phyloP scores from a whole-genome alignment of 2,113 vertebrate genomes.

The Pionites leucogaster region DNA sequence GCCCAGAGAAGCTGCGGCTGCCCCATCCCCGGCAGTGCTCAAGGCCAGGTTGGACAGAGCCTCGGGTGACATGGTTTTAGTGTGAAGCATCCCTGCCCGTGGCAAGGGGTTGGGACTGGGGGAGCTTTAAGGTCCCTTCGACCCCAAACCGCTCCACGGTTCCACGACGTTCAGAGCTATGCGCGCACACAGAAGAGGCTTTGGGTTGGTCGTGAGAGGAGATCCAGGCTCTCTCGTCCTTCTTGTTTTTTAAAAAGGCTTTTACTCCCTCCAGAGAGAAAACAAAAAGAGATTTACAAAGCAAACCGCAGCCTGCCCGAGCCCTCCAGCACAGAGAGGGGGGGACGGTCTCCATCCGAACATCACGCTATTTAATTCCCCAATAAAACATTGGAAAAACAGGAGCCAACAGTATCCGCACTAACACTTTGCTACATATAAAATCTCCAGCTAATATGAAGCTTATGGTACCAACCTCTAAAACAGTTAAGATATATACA shows the following conservation, averaged over 20 bases:
- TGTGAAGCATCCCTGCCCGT: not conserved
- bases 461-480: slow-evolving; percentile 89
- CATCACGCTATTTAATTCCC: slow-evolving; percentile 84
- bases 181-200: not conserved
- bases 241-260: not conserved
- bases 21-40: not conserved
- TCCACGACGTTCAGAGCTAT: not conserved
- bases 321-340: slow-evolving; percentile 71
- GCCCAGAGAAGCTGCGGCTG: too few species aligned
- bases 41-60: not conserved
- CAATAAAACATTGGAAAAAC: slow-evolving; percentile 83
- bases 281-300: slow-evolving; percentile 65
- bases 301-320: slow-evolving; percentile 58
- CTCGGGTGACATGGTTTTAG: not conserved
- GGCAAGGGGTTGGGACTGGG: not conserved
- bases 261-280: slow-evolving; percentile 55
- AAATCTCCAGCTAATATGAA: slow-evolving; percentile 92
- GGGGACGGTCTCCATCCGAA: slow-evolving; percentile 77
- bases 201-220: slow-evolving; percentile 1
- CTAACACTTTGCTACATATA: slow-evolving; percentile 91
- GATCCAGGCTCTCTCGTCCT: slow-evolving; percentile 9
- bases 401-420: slow-evolving; percentile 74
- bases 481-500: slow-evolving; percentile 95
- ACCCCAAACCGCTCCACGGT: not conserved
- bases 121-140: not conserved